These are phyloP conservation scores for Drosophila mimetica DNA, from an alignment of 2,888 invertebrate species.

Conservation along the genomic window DNA sequence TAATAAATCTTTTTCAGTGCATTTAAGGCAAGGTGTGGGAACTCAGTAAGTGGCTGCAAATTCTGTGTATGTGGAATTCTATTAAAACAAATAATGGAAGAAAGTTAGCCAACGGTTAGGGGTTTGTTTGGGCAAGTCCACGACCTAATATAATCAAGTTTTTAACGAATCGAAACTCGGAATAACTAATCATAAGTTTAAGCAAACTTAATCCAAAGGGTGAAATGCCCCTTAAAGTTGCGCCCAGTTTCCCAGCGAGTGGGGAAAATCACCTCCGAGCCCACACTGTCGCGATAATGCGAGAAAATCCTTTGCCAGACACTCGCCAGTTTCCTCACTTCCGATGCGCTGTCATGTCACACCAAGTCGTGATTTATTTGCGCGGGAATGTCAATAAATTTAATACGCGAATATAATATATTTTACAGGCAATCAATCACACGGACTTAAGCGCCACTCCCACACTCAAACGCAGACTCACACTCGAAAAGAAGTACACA, in stretches of 20 bases:
- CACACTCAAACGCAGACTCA: slow-evolving; percentile 10
- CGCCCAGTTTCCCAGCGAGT: background rate
- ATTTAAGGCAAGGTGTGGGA: slow-evolving; percentile 10
- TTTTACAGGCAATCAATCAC: slow-evolving; percentile 58
- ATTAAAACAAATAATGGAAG: slow-evolving; percentile 59
- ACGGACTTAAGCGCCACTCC: slow-evolving; percentile 34
- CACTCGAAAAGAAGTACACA: slow-evolving; percentile 20
- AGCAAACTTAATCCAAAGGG: slow-evolving; percentile 31
- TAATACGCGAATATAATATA: slow-evolving; percentile 45
- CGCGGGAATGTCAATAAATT: slow-evolving; percentile 48
- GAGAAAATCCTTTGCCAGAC: slow-evolving; percentile 43
- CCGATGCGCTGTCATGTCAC: slow-evolving; percentile 32
- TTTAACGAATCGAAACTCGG: slow-evolving; percentile 29
- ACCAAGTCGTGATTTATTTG: slow-evolving; percentile 56
- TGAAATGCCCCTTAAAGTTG: slow-evolving; percentile 13
- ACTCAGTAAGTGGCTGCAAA: slow-evolving; percentile 26
- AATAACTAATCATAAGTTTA: slow-evolving; percentile 39
- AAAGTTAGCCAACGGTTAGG: slow-evolving; percentile 56
- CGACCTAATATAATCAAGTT: slow-evolving; percentile 42
- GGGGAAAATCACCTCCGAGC: background rate
- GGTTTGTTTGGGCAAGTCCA: slow-evolving; percentile 37
- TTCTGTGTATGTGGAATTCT: slow-evolving; percentile 56
- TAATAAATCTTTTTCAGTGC: background rate
- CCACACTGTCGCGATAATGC: slow-evolving; percentile 28
- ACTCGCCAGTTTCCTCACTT: slow-evolving; percentile 19